Base-by-base conservation (phyloP, 2,888 invertebrate species). In the Adineta ricciae region DNA sequence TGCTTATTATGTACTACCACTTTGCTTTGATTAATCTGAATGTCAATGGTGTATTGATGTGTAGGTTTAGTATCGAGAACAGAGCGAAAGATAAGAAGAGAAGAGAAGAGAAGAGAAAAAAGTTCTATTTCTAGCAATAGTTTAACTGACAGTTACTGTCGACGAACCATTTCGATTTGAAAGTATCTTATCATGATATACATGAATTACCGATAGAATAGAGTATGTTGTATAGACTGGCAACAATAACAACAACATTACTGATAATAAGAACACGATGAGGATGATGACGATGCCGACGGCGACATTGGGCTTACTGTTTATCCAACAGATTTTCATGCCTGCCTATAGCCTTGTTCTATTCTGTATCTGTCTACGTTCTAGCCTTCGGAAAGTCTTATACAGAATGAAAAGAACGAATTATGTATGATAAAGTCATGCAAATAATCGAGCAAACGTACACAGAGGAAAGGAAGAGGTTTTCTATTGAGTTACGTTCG, bases 261-360 rank as follows among this genome's bases (percentile, higher is more conserved):
- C 1, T 32, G 16, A 64, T 64, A 64, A 64, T 64, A 32, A 32
- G 16, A 64, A 14, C 32, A 64, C 19, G 27, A 64, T 32, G 64
- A 64, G 19, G 64, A 64, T 64, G 27, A 64, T 32, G 64, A 64
- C 32, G 64, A 64, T 64, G 64, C 64, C 36, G 64, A 16, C 64
- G 32, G 64, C 64, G 19, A 36, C 64, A 64, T 64, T 64, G 32
- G 64, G 19, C 19, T 9, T 27, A n/a, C 32, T 64, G 32, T 32
- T 64, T 64, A 64, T 64, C 64, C 32, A 64, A 64, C 64, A 32
- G 64, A 64, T 64, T 64, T 64, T 36, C 32, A 64, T 64, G 64
- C 32, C 27, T 7, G 64, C 64, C 64, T 64, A 32, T 64, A 64
- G 19, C 32, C 32, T 64, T 64, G 64, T 64, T 64, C 64, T 32